A percentile compares a stretch with the other conserved stretches of the same genome.
These are phyloP conservation scores for Anagrus nilaparvatae DNA, from an alignment of 1,140 invertebrate species.

Conservation along the genomic window DNA sequence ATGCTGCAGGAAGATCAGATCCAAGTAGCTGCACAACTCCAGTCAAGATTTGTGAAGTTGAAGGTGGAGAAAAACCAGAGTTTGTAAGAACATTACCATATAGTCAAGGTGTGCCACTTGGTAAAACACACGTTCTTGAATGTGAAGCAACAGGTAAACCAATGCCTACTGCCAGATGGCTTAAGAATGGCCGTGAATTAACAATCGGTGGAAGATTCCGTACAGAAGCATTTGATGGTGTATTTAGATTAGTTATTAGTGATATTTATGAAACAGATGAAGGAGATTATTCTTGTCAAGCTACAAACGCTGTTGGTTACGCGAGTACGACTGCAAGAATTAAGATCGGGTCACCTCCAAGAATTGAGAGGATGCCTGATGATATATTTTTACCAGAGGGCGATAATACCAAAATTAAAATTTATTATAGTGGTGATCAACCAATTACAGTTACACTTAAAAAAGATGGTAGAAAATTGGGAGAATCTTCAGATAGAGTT, in stretches of 20 bases:
- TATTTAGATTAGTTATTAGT: slow-evolving; percentile 77
- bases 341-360: slow-evolving; percentile 85
- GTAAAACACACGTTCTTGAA: slow-evolving; percentile 75
- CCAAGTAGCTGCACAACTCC: slow-evolving; percentile 78
- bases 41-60: slow-evolving; percentile 78
- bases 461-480: slow-evolving; percentile 69
- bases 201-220: slow-evolving; percentile 61
- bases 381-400: slow-evolving; percentile 83
- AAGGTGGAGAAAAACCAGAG: slow-evolving; percentile 85
- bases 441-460: slow-evolving; percentile 77
- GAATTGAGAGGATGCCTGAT: slow-evolving; percentile 84
- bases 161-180: slow-evolving; percentile 77
- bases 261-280: slow-evolving; percentile 89
- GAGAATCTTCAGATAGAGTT: slow-evolving; percentile 62
- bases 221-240: slow-evolving; percentile 64
- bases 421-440: slow-evolving; percentile 85
- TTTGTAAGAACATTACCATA: slow-evolving; percentile 77
- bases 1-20: slow-evolving; percentile 73
- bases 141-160: slow-evolving; percentile 89
- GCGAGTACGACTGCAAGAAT: slow-evolving; percentile 76
- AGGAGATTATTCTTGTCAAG: slow-evolving; percentile 94
- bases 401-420: slow-evolving; percentile 93
- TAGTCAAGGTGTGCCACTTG: slow-evolving; percentile 68
- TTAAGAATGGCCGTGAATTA: slow-evolving; percentile 85
- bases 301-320: slow-evolving; percentile 83